These are phyloP conservation scores for Drosophila merina DNA, from an alignment of 2,888 invertebrate genomes.

Conservation along the genomic window DNA sequence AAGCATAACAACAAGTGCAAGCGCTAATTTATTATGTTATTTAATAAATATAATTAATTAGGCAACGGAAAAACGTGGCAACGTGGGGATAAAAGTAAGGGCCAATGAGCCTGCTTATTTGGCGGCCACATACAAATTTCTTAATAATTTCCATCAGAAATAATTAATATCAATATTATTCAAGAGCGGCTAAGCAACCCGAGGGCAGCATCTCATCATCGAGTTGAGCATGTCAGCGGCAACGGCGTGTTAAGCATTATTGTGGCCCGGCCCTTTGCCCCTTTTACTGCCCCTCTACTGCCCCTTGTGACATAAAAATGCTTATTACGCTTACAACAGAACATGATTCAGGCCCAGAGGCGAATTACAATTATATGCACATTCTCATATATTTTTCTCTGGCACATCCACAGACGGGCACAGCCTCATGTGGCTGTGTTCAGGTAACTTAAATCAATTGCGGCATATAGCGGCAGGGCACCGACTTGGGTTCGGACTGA, in stretches of 20 bases:
- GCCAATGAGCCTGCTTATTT: constrained; percentile 45
- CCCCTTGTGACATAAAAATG: constrained; percentile 67
- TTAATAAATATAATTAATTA: constrained; percentile 75
- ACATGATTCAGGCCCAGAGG: constrained; percentile 59
- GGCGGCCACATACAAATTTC: constrained; percentile 66
- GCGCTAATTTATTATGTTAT: constrained; percentile 74
- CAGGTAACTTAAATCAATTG: constrained; percentile 80
- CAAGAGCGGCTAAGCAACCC: constrained; percentile 45
- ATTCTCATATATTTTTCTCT: constrained; percentile 25
- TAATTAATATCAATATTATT: constrained; percentile 76
- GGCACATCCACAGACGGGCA: constrained; percentile 10
- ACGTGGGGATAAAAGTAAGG: constrained; percentile 17
- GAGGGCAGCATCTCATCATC: constrained; percentile 26
- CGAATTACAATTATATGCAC: constrained; percentile 53
- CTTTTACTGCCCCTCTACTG: constrained; percentile 35
- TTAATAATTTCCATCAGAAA: constrained; percentile 75
- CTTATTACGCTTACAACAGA: constrained; percentile 63
- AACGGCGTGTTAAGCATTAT: constrained; percentile 60
- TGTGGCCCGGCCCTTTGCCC: constrained; percentile 38
- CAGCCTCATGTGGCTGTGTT: constrained; percentile 14
- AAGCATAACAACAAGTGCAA: constrained; percentile 70
- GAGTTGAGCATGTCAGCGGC: constrained; percentile 36
- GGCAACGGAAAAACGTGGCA: constrained; percentile 32
- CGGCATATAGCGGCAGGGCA: constrained; percentile 55
- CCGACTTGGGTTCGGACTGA: constrained; percentile 37